These are phyloP conservation scores for Barnardius zonarius DNA, from an alignment of 2,113 vertebrate genomes.

Conservation along the genomic window DNA sequence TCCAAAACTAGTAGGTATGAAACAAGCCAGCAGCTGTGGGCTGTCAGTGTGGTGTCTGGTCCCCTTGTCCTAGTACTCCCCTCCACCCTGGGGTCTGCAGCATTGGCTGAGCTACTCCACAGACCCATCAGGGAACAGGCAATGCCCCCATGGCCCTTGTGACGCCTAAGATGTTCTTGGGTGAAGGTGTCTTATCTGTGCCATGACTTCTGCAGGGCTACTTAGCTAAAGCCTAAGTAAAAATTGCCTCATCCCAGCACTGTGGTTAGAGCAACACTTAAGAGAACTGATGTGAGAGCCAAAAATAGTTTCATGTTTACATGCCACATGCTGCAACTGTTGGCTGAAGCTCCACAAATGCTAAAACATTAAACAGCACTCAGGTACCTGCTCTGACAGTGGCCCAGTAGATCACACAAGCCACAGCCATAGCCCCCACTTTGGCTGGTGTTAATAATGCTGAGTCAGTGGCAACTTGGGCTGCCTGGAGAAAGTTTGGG, in stretches of 20 bases:
- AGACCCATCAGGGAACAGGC: background rate
- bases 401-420: background rate
- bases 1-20: background rate
- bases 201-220: background rate
- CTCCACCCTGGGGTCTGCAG: background rate
- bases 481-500: background rate
- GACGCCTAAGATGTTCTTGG: background rate
- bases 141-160: accelerated
- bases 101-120: background rate
- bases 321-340: background rate
- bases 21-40: background rate
- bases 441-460: background rate
- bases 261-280: background rate
- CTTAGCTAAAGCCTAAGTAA: background rate
- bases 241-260: background rate
- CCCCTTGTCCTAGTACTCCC: background rate
- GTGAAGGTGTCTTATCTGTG: background rate
- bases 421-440: background rate
- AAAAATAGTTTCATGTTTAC: background rate
- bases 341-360: background rate
- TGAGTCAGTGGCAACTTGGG: background rate
- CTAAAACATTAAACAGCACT: background rate
- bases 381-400: background rate
- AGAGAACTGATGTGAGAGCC: background rate
- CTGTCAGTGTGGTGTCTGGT: background rate